Conservation (phyloP, 1,140 invertebrate species). For the Drosophila dunni region DNA sequence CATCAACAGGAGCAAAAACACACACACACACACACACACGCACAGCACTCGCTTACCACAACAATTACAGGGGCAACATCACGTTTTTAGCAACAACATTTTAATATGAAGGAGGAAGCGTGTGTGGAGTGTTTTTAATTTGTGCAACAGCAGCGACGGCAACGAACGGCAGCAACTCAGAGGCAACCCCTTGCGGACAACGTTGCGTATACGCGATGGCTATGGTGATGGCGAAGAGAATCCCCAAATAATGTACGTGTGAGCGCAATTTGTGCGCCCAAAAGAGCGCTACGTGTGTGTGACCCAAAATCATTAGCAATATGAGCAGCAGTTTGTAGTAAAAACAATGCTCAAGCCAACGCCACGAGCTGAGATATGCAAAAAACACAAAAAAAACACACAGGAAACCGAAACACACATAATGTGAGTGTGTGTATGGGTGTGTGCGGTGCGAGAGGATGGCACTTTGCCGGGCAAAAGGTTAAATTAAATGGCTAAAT, state of each 20-base stretch:
- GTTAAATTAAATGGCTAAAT: constrained; percentile 83
- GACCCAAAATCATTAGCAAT: constrained; percentile 83
- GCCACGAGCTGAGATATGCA: constrained; percentile 69
- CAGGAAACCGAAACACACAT: not conserved
- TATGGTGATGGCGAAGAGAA: constrained; percentile 19
- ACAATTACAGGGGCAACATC: constrained; percentile 64
- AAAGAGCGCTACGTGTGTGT: constrained; percentile 58
- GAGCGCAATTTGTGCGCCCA: constrained; percentile 60
- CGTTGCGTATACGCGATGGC: constrained; percentile 56
- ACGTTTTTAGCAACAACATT: constrained; percentile 70
- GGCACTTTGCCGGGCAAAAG: constrained; percentile 62
- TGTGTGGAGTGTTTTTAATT: constrained; percentile 69
- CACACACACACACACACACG: not conserved
- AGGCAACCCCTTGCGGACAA: constrained; percentile 13
- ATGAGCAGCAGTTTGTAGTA: constrained; percentile 82
- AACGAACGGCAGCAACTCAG: constrained; percentile 4
- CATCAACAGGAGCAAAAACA: constrained; percentile 33
- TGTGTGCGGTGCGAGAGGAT: constrained; percentile 16
- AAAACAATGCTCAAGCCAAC: constrained; percentile 65
- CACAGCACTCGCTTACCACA: constrained; percentile 33
- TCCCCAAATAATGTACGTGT: constrained; percentile 63
- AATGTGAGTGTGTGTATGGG: constrained; percentile 33
- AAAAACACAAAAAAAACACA: constrained; percentile 37
- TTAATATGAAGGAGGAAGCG: constrained; percentile 64
- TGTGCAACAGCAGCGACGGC: constrained; percentile 51